Evolutionary conservation across 2,888 invertebrate genomes (phyloP).

Genomic region (Monochamus alternatus): DNA sequence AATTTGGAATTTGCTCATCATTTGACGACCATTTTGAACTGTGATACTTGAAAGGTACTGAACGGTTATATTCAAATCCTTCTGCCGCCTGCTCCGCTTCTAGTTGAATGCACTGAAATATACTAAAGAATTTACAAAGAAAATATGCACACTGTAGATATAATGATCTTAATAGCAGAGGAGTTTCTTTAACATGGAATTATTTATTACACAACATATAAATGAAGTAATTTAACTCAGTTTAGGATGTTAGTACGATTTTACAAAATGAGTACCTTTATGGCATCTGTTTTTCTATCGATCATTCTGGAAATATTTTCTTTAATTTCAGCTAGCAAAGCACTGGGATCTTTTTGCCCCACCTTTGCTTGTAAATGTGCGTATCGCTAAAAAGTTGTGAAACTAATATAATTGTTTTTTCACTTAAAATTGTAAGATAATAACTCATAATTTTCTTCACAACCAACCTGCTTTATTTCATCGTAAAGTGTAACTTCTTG

Average conservation of each 20-base stretch:
- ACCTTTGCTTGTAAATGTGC: constrained; percentile 85
- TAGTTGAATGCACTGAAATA: constrained; percentile 81
- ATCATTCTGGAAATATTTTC: constrained; percentile 89
- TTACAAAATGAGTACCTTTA: constrained; percentile 74
- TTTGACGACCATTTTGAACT: constrained; percentile 86
- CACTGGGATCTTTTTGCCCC: constrained; percentile 84
- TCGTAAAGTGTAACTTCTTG: constrained; percentile 84
- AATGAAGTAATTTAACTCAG: too few relatives aligned
- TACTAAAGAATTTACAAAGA: not conserved
- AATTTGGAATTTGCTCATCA: constrained; percentile 59
- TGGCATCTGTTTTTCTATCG: constrained; percentile 91
- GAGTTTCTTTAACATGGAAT: too few relatives aligned
- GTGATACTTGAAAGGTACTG: constrained; percentile 76
- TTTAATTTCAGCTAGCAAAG: constrained; percentile 85
- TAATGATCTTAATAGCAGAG: too few relatives aligned
- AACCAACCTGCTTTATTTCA: constrained; percentile 80
- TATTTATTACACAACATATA: too few relatives aligned
- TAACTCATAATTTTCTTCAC: constrained; percentile 64
- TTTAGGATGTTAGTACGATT: too few relatives aligned
- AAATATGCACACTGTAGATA: too few relatives aligned
- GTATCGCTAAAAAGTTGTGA: constrained; percentile 77
- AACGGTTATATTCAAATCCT: constrained; percentile 74
- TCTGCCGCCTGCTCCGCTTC: constrained; percentile 82
- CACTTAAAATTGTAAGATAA: constrained; percentile 9
- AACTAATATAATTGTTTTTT: constrained; percentile 16